phyloP scores from a whole-genome alignment of 2,113 vertebrate genomes.

The Nestor notabilis region DNA sequence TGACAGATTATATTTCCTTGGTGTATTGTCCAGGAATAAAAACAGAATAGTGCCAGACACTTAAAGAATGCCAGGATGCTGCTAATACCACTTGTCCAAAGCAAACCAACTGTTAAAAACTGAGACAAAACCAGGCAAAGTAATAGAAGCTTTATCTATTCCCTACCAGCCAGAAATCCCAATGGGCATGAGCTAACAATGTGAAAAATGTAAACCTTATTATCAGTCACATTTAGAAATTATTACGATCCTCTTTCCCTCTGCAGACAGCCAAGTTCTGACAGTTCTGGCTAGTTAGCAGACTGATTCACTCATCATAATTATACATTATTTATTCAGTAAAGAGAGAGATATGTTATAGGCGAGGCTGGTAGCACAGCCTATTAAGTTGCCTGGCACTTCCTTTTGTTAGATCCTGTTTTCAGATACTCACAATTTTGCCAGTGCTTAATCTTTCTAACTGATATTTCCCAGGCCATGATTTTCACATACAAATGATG shows the following conservation, averaged over 20 bases:
- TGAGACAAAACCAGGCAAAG: conserved; percentile 4
- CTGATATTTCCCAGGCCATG: not conserved
- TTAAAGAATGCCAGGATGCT: not conserved
- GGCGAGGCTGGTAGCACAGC: not conserved
- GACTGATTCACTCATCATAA: not conserved
- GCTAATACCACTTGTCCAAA: not conserved
- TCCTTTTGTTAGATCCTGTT: not conserved
- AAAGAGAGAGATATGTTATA: not conserved
- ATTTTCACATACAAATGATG: not conserved
- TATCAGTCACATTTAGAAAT: conserved; percentile 41
- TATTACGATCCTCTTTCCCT: not conserved
- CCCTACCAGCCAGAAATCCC: conserved; percentile 5
- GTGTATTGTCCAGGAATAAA: conserved; percentile 19
- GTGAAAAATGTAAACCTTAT: conserved; percentile 18
- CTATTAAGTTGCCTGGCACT: not conserved
- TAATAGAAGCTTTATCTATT: not conserved
- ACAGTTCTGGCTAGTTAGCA: conserved; percentile 30
- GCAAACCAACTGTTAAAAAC: not conserved
- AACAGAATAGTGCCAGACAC: not conserved
- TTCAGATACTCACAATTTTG: not conserved
- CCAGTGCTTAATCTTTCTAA: not conserved
- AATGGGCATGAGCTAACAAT: not conserved
- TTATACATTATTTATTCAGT: not conserved
- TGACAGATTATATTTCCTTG: not conserved
- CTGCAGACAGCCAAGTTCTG: conserved; percentile 24